Base-by-base conservation (phyloP, 2,113 vertebrate genomes). In the Tupaia tana region DNA sequence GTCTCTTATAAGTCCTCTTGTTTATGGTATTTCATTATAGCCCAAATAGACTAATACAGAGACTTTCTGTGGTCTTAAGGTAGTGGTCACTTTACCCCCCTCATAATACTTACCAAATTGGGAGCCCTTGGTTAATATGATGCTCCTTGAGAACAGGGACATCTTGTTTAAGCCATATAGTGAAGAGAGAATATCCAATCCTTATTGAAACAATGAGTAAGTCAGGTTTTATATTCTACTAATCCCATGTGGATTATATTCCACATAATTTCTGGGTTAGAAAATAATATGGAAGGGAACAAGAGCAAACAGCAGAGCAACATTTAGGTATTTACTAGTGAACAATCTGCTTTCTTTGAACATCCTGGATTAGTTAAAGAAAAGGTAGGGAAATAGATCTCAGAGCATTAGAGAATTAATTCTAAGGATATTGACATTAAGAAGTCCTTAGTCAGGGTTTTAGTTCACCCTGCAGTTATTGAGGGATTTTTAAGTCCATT, bases 361-460 rank as follows among this genome's bases (percentile, higher is more conserved):
- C 91, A 88, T 90, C 4, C 3, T 88, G 11, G 16, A 4, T 66
- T 86, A 70, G 16, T 43, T 87, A 24, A 93, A 90, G n/a, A 77
- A 71, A 81, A 10, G 20, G 25, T 24, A 34, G 24, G 6, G 27
- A 84, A 86, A 74, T 85, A 88, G 58, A 91, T 80, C 3, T 15
- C 16, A 90, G 80, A 31, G n/a, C 31, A 61, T 79, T 80, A 80
- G 58, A 86, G 29, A 89, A 78, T 84, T 92, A 86, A 83, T 96
- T 95, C 16, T 63, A 90, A 92, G 19, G 11, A 43, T 75, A 82
- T 22, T 86, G 83, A 86, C 52, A 74, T 95, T 90, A 86, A 85
- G 90, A 93, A 52, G 16, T 75, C 22, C 19, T 34, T 84, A 73
- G 27, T 96, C 7, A 90, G 70, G 18, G 20, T 92, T 96, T 95